phyloP scores from a whole-genome alignment of 2,113 vertebrate genomes.

The Phrynocephalus versicolor region DNA sequence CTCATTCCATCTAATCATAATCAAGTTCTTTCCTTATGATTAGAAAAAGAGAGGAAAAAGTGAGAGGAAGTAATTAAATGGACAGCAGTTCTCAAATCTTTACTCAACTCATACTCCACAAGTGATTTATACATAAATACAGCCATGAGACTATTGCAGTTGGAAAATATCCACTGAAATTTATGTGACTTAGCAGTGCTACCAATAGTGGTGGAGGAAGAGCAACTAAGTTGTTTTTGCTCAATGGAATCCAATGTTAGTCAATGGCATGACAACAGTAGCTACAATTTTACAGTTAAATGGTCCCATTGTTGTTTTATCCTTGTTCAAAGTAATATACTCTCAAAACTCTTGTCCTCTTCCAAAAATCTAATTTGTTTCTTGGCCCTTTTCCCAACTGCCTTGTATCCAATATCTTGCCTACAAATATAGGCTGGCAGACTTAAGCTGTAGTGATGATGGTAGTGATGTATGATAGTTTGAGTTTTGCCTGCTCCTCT shows the following conservation, averaged over 20 bases:
- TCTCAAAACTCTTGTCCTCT: background rate
- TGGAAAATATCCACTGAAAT: constrained; percentile 35
- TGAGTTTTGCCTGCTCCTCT: background rate
- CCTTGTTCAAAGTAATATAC: background rate
- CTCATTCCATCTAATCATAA: constrained; percentile 49
- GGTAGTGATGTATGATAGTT: background rate
- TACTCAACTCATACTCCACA: constrained; percentile 55
- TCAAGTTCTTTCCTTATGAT: constrained; percentile 52
- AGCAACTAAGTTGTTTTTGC: background rate
- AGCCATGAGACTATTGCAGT: constrained; percentile 14
- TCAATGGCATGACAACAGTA: background rate
- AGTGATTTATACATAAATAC: constrained; percentile 42
- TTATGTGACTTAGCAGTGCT: constrained; percentile 13
- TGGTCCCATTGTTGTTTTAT: background rate
- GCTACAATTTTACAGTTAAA: background rate
- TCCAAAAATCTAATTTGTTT: background rate
- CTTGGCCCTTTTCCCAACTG: background rate
- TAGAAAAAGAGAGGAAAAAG: constrained; percentile 38
- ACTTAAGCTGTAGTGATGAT: background rate
- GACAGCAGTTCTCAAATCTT: constrained; percentile 53
- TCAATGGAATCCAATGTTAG: background rate
- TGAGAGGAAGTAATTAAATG: constrained; percentile 65
- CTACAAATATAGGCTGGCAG: background rate
- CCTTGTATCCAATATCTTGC: background rate
- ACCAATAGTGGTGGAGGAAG: background rate